Percentiles rank a stretch among this genome's conserved stretches.
These are phyloP conservation scores for Lepidurus couesii DNA, from an alignment of 1,140 invertebrate genomes.

Conservation along the genomic window DNA sequence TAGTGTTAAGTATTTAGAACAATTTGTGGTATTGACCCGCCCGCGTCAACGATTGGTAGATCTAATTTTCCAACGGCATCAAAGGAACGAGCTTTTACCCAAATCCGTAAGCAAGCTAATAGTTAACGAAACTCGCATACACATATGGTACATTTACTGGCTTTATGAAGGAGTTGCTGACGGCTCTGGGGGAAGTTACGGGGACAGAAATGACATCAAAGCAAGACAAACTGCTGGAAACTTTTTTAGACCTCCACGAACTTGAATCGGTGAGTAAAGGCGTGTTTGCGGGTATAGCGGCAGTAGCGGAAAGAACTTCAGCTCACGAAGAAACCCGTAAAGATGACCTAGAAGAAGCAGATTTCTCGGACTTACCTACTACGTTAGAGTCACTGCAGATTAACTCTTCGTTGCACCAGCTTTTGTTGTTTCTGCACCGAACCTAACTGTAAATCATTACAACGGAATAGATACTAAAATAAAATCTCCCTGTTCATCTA, in stretches of 20 bases:
- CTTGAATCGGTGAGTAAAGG: background rate
- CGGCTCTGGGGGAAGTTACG: background rate
- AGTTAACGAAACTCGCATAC: too few species aligned
- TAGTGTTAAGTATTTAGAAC: conserved; percentile 22
- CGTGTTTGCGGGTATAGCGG: conserved; percentile 26
- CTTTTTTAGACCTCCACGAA: background rate
- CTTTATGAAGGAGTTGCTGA: background rate
- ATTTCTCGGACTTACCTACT: conserved; percentile 25
- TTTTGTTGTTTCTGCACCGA: conserved; percentile 7
- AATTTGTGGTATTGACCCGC: conserved; percentile 28
- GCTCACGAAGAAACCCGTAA: conserved; percentile 16
- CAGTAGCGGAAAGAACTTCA: conserved; percentile 25
- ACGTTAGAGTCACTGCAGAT: conserved; percentile 19
- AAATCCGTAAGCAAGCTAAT: background rate
- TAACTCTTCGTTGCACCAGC: background rate
- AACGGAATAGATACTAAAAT: background rate
- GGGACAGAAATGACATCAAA: background rate
- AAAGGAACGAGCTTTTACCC: background rate
- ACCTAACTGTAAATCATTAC: background rate
- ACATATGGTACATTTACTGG: background rate
- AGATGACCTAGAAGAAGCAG: conserved; percentile 29
- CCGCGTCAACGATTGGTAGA: conserved; percentile 27
- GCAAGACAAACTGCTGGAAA: background rate
- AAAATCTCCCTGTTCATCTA: background rate
- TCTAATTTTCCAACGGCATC: conserved; percentile 24